These are phyloP conservation scores for Lacerta agilis DNA, from an alignment of 2,797 vertebrate species.

Conservation along the genomic window DNA sequence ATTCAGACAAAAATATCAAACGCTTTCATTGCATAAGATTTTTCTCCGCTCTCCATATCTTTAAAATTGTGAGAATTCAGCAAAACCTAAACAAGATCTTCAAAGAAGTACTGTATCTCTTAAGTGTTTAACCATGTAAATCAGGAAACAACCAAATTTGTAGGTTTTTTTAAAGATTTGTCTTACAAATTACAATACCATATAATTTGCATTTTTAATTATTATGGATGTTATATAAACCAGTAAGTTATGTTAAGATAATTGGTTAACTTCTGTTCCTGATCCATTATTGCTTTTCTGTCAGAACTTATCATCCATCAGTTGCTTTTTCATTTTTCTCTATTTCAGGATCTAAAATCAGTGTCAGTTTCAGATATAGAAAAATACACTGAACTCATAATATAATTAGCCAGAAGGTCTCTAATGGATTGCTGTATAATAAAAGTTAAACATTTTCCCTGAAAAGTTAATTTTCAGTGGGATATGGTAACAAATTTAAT, in stretches of 20 bases:
- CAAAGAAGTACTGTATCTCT: background rate
- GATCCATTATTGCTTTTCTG: slow-evolving; percentile 34
- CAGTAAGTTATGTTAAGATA: slow-evolving; percentile 4
- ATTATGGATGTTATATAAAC: slow-evolving; percentile 12
- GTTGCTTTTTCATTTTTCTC: slow-evolving; percentile 32
- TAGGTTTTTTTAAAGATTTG: background rate
- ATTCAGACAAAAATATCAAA: background rate
- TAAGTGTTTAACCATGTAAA: background rate
- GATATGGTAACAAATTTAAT: slow-evolving; percentile 24
- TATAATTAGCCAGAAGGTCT: slow-evolving; percentile 27
- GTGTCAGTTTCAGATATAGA: background rate
- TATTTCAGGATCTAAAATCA: slow-evolving; percentile 24
- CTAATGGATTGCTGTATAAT: background rate
- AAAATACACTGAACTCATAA: slow-evolving; percentile 27
- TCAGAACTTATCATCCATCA: slow-evolving; percentile 28
- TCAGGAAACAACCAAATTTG: background rate
- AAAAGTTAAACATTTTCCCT: background rate
- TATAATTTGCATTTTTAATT: background rate
- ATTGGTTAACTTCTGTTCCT: slow-evolving; percentile 27
- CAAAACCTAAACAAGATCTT: background rate
- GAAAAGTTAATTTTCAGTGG: background rate
- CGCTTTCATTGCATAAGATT: background rate
- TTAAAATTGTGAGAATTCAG: slow-evolving; percentile 5
- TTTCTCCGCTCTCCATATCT: background rate
- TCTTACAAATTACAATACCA: background rate